These are phyloP conservation scores for Platysternon megacephalum DNA, from an alignment of 2,113 vertebrate species.

Conservation along the genomic window DNA sequence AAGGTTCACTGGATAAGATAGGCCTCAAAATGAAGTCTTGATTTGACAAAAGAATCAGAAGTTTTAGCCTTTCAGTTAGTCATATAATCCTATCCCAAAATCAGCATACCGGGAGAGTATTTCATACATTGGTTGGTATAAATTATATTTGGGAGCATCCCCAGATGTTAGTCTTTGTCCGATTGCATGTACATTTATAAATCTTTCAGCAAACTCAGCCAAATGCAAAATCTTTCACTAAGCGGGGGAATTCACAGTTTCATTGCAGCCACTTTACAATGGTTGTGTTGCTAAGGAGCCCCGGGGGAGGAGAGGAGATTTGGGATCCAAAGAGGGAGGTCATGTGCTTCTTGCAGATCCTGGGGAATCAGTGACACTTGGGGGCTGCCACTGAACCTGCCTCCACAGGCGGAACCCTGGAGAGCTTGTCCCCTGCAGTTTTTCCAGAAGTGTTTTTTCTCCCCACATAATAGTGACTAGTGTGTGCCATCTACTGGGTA, in stretches of 20 bases:
- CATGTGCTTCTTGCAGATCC: neutral
- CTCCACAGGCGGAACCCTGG: neutral
- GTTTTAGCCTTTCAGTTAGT: neutral
- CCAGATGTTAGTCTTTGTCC: neutral
- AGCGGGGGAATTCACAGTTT: neutral
- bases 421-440: neutral
- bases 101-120: neutral
- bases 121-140: no score
- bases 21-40: neutral
- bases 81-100: neutral
- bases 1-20: neutral
- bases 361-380: neutral
- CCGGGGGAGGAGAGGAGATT: neutral
- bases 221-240: neutral
- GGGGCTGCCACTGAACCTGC: neutral
- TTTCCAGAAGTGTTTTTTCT: neutral
- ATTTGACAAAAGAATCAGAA: neutral
- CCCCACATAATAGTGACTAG: neutral
- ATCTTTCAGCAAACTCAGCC: neutral
- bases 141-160: neutral
- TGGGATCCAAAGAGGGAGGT: neutral
- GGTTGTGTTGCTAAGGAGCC: neutral
- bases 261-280: neutral
- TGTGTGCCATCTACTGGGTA: neutral
- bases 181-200: neutral